A percentile compares a stretch with the other conserved stretches of the same genome.
phyloP scores from a whole-genome alignment of 37 sponge, comb jelly and placozoan species.

The Eunapius fragilis region DNA sequence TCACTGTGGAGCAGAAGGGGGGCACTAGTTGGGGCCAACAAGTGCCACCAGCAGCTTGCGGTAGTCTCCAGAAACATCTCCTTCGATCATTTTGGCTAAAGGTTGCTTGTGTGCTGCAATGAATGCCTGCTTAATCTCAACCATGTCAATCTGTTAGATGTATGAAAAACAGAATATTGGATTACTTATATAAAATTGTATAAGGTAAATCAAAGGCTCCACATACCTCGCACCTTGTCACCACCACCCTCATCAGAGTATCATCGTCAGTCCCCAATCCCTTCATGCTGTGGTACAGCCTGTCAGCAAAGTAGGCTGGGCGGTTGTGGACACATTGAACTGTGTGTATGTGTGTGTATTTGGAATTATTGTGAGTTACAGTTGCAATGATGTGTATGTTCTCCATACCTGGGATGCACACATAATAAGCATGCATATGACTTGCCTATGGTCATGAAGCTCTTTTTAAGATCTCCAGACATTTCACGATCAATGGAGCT shows the following conservation, averaged over 20 bases:
- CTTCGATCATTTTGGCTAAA: conserved; percentile 80
- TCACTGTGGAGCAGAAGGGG: too few species aligned
- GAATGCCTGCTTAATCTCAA: conserved; percentile 87
- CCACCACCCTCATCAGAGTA: conserved; percentile 80
- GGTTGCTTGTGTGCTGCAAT: conserved; percentile 76
- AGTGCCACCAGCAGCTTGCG: conserved; percentile 71
- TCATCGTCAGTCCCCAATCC: conserved; percentile 93
- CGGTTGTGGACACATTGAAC: conserved; percentile 79
- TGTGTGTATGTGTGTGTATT: conserved; percentile 1
- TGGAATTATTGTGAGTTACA: too few species aligned
- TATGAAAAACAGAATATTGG: too few species aligned
- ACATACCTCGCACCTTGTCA: conserved; percentile 79
- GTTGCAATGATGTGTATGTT: too few species aligned
- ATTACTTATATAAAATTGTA: too few species aligned
- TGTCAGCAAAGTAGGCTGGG: conserved; percentile 93
- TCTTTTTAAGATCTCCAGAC: conserved; percentile 67
- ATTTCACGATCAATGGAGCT: conserved; percentile 59
- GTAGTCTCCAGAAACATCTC: conserved; percentile 95
- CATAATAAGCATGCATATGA: neutral
- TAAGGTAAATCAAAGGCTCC: too few species aligned
- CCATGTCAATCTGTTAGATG: conserved; percentile 80
- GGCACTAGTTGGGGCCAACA: conserved; percentile 46
- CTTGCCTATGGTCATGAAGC: neutral
- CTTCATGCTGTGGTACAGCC: conserved; percentile 94
- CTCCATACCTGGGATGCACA: neutral